phyloP scores from a whole-genome alignment of 2,888 invertebrate species.

The Pegoplata infirma region DNA sequence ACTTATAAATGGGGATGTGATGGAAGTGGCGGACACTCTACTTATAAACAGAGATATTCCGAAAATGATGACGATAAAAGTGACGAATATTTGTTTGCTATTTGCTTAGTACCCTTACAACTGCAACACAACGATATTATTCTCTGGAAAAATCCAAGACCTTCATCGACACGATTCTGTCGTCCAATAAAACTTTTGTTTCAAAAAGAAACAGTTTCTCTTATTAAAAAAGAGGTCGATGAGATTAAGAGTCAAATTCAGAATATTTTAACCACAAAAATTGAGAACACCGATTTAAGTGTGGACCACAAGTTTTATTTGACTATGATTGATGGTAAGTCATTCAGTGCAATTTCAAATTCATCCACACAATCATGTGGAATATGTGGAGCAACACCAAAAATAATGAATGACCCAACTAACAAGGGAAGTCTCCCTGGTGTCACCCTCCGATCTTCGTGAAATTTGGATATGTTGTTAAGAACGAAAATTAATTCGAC shows the following conservation, averaged over 20 bases:
- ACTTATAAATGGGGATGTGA: too few species aligned
- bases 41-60: too few species aligned
- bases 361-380: not conserved
- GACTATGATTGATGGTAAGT: not conserved
- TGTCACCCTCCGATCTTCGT: too few species aligned
- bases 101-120: not conserved
- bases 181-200: not conserved
- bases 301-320: not conserved
- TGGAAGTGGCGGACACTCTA: too few species aligned
- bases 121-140: not conserved
- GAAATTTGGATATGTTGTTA: too few species aligned
- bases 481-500: too few species aligned
- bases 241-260: not conserved
- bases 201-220: not conserved
- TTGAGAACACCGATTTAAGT: not conserved
- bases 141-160: not conserved
- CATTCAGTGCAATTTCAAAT: too few species aligned
- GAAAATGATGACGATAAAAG: not conserved
- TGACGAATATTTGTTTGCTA: not conserved
- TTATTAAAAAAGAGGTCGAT: not conserved
- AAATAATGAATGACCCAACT: too few species aligned
- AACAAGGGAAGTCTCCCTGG: too few species aligned
- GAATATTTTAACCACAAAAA: not conserved
- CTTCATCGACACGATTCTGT: not conserved
- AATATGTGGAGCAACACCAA: too few species aligned